Conservation (phyloP, 2,888 invertebrate species). For the Brenthis daphne region DNA sequence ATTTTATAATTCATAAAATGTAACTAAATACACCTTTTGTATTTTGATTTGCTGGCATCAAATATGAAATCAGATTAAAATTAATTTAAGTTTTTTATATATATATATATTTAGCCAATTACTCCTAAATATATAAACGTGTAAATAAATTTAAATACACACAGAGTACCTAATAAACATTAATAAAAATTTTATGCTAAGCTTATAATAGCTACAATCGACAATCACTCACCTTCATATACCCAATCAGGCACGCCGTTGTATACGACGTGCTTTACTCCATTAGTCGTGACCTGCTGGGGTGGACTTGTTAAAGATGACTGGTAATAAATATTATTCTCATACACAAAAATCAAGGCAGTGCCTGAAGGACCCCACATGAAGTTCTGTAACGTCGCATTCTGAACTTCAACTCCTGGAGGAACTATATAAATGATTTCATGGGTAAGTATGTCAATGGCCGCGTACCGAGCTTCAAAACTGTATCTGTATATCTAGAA, state of each 20-base stretch:
- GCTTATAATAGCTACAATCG: too few relatives aligned
- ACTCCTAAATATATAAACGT: too few relatives aligned
- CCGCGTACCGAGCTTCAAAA: conserved; percentile 87
- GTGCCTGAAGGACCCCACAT: conserved; percentile 90
- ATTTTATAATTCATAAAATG: too few relatives aligned
- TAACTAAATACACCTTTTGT: too few relatives aligned
- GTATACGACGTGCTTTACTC: conserved; percentile 84
- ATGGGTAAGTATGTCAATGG: conserved; percentile 83
- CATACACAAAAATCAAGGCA: conserved; percentile 86
- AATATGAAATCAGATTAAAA: too few relatives aligned
- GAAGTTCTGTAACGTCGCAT: conserved; percentile 85
- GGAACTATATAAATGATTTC: conserved; percentile 58
- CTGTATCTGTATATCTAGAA: conserved; percentile 90
- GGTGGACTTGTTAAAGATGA: conserved; percentile 68
- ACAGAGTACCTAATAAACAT: too few relatives aligned
- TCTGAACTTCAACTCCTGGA: conserved; percentile 52
- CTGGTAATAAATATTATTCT: conserved; percentile 90
- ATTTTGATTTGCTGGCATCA: too few relatives aligned
- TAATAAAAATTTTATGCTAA: too few relatives aligned
- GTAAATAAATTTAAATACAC: too few relatives aligned
- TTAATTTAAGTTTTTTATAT: too few relatives aligned
- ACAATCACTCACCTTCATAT: conserved; percentile 88
- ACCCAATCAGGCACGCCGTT: conserved; percentile 97
- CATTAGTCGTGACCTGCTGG: conserved; percentile 84
- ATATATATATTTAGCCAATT: too few relatives aligned